Conservation (phyloP, 2,797 vertebrate genomes). For the Dallia pectoralis region DNA sequence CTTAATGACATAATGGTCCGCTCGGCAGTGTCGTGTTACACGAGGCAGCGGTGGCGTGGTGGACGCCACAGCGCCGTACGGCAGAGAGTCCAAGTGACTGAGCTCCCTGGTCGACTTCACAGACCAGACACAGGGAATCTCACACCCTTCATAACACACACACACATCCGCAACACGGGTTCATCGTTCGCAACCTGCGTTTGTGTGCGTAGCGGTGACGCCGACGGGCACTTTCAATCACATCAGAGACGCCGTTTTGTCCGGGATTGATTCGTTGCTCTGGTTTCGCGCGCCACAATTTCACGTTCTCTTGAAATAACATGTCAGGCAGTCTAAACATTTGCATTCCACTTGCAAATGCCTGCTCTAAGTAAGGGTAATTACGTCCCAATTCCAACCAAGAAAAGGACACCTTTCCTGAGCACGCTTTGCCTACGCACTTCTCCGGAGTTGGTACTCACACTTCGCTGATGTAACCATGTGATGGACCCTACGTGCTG, state of each 20-base stretch:
- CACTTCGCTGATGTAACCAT: no score
- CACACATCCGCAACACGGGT: not conserved
- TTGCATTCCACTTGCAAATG: constrained; percentile 36
- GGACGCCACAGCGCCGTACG: not conserved
- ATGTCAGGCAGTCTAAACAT: constrained; percentile 45
- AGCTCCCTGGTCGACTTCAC: not conserved
- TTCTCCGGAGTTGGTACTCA: no score
- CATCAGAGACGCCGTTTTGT: constrained; percentile 42
- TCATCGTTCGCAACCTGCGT: not conserved
- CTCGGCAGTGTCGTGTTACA: constrained; percentile 19
- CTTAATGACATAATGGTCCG: constrained; percentile 32
- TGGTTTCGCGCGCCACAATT: constrained; percentile 22
- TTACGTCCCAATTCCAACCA: not conserved
- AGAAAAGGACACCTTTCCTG: no score
- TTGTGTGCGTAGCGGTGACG: not conserved
- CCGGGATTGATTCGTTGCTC: constrained; percentile 27
- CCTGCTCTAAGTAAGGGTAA: constrained; percentile 4
- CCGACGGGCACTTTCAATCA: constrained; percentile 28
- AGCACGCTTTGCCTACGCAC: no score
- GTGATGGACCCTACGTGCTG: no score
- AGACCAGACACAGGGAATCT: constrained; percentile 1
- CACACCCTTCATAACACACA: constrained; percentile 18
- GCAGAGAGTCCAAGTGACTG: constrained; percentile 10
- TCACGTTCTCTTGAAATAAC: constrained; percentile 39
- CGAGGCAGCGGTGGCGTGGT: constrained; percentile 32